Evolutionary conservation across 2,113 vertebrate genomes (phyloP).

Genomic region (Spermophilus dauricus): DNA sequence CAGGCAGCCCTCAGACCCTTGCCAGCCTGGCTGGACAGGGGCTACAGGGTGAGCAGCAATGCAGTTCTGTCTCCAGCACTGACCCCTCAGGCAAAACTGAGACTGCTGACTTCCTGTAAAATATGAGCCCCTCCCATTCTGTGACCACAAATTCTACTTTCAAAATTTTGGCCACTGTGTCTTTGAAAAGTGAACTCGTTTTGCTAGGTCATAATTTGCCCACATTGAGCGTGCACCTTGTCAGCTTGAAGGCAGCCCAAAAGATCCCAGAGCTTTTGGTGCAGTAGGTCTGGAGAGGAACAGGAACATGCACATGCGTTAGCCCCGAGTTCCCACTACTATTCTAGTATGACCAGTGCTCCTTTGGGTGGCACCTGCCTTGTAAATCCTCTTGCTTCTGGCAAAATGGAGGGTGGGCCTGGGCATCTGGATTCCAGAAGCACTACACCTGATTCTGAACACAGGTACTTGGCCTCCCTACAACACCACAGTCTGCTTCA

Average conservation of each 20-base stretch:
- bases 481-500: background rate
- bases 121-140: background rate
- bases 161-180: background rate
- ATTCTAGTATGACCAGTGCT: accelerated
- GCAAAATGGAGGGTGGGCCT: background rate
- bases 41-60: background rate
- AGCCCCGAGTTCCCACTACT: no score
- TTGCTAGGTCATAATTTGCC: no score
- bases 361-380: no score
- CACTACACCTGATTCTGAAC: no score
- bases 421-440: background rate
- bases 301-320: no score
- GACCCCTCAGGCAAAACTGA: background rate
- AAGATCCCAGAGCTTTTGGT: no score
- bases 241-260: no score
- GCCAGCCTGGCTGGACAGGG: background rate
- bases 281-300: no score
- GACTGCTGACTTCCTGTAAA: background rate
- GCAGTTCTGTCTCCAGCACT: no score
- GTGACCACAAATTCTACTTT: background rate
- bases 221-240: no score
- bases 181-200: background rate
- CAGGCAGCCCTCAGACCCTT: background rate
- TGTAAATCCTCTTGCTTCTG: accelerated
- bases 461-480: background rate